Evolutionary conservation across 2,113 vertebrate species (phyloP).

Genomic region (Oncorhynchus masou): DNA sequence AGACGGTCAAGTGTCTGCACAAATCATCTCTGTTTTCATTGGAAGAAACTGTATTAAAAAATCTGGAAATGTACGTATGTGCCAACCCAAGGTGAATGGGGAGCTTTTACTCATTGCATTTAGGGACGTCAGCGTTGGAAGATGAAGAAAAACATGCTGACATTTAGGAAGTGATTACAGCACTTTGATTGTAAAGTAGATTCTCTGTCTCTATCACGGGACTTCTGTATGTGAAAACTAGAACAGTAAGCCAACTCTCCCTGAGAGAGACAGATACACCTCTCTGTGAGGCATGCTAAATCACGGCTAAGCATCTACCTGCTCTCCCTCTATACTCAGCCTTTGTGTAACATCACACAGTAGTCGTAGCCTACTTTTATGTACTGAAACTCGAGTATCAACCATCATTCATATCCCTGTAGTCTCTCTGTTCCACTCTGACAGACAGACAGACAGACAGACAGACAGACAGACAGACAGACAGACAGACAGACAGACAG

Average conservation of each 20-base stretch:
- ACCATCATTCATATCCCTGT: background rate
- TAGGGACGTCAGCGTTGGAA: background rate
- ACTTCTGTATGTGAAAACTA: constrained; percentile 7
- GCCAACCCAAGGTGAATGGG: background rate
- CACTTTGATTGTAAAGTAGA: background rate
- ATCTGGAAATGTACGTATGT: constrained; percentile 48
- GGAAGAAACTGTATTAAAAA: constrained; percentile 52
- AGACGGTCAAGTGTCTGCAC: constrained; percentile 58
- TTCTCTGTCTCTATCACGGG: background rate
- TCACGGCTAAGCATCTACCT: background rate
- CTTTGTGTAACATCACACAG: background rate
- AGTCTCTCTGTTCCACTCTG: background rate
- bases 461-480: too few relatives aligned
- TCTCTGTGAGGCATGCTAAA: background rate
- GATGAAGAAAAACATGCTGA: constrained; percentile 36
- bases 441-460: too few relatives aligned
- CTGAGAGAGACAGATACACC: constrained; percentile 23
- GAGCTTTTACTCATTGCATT: background rate
- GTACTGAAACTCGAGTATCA: background rate
- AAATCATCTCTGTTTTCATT: constrained; percentile 68
- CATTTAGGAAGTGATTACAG: constrained; percentile 23
- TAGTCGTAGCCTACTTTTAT: background rate
- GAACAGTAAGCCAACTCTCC: constrained; percentile 60
- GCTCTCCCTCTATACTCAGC: background rate
- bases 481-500: too few relatives aligned